Evolutionary conservation across 2,797 vertebrate species (phyloP).

Genomic region (Pseudopleuronectes americanus): DNA sequence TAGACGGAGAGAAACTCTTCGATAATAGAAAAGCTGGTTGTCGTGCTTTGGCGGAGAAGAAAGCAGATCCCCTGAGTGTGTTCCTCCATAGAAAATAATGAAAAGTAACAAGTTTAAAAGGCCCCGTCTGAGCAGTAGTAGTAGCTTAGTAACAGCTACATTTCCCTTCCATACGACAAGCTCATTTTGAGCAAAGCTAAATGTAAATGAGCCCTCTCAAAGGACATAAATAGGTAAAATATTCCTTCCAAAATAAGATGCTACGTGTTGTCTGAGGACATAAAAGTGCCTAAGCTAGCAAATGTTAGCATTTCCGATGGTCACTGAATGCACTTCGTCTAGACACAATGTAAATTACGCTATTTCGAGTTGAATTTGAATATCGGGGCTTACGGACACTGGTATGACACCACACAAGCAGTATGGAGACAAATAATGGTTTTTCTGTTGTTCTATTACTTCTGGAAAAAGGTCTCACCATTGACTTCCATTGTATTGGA

Average conservation of each 20-base stretch:
- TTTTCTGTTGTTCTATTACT: too few species aligned
- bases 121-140: conserved; percentile 28
- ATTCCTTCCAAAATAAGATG: conserved; percentile 13
- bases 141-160: not conserved
- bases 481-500: too few species aligned
- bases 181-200: conserved; percentile 24
- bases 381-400: too few species aligned
- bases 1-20: conserved; percentile 15
- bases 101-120: conserved; percentile 43
- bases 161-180: conserved; percentile 14
- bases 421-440: too few species aligned
- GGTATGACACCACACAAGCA: too few species aligned
- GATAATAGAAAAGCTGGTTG: not conserved
- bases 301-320: too few species aligned
- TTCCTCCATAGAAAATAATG: conserved; percentile 32
- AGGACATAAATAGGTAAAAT: conserved; percentile 13
- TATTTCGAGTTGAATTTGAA: too few species aligned
- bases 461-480: too few species aligned
- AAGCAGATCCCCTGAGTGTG: conserved; percentile 35
- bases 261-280: conserved; percentile 8
- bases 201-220: conserved; percentile 47
- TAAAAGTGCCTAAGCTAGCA: too few species aligned
- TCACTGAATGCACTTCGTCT: too few species aligned
- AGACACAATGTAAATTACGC: too few species aligned
- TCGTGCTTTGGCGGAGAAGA: conserved; percentile 18